Evolutionary conservation across 2,888 invertebrate genomes (phyloP), one percentile per base, ranked within the genome.

Genomic region (Pteria penguin): DNA sequence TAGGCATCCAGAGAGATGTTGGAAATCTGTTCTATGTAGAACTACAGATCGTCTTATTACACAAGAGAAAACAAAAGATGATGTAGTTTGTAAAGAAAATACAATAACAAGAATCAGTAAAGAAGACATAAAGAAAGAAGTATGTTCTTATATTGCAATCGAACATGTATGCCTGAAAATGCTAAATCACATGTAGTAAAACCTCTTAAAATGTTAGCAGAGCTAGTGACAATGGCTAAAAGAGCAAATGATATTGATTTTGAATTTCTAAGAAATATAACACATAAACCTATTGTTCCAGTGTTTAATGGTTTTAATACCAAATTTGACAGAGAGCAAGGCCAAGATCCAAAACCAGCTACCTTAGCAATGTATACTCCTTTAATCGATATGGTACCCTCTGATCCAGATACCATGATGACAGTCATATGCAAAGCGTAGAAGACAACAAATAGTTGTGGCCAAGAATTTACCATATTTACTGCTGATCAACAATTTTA

Each of bases 241-340:
- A 62, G 65, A 57, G 71, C 76, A 4, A 24, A 31, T 14, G 26
- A 57, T 14, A 26, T 58, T n/a, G 80, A 82, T 52, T 24, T 58
- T 27, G 24, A n/a, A 5, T 80, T 81, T 36, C 36, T 80, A 31
- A 31, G 58, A 60, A 67, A 63, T 36, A 58, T 81, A 14, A 26
- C 55, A 1, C 5, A 8, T 24, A 32, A 27, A 8, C 24, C 45
- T 5, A 26, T 61, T 5, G 63, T 60, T 26, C 79, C 75, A n/a
- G 82, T 81, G 32, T 82, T 68, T 31, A 68, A 65, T 76, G 81
- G 82, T 22, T 82, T 72, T 65, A 81, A 82, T 55, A 82, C 82
- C 36, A 62, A 31, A 24, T 29, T 66, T n/a, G 11, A 36, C 24
- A 60, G 83, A 54, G 60, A 75, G 27, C 58, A 69, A 52, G 78